Percentiles rank a stretch among this genome's conserved stretches.
These are phyloP conservation scores for Neopelma chrysocephalum DNA, from an alignment of 2,797 vertebrate genomes.

Conservation along the genomic window DNA sequence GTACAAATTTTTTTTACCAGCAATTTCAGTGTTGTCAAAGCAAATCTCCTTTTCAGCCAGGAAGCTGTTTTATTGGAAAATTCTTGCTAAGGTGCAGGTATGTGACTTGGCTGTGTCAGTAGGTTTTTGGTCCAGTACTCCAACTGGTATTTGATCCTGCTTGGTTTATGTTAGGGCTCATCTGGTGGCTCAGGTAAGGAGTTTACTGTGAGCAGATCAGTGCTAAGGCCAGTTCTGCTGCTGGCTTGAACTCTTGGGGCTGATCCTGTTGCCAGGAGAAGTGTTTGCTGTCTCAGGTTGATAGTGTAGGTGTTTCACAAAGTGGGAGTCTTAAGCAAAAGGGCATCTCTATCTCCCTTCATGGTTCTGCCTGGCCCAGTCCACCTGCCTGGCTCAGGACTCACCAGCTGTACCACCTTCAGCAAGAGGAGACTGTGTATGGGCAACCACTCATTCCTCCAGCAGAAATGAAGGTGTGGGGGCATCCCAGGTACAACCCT, in stretches of 20 bases:
- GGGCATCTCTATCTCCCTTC: neutral
- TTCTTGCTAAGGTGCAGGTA: neutral
- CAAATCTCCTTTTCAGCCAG: neutral
- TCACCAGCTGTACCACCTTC: neutral
- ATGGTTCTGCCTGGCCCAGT: neutral
- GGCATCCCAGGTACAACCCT: neutral
- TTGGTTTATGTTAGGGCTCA: neutral
- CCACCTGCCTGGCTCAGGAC: neutral
- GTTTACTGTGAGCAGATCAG: neutral
- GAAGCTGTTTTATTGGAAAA: neutral
- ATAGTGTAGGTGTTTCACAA: neutral
- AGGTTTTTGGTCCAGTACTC: neutral
- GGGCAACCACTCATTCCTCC: rapidly evolving
- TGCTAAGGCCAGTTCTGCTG: neutral
- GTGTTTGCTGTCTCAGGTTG: neutral
- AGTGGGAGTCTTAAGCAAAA: neutral
- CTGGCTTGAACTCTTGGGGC: neutral
- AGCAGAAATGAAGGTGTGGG: neutral
- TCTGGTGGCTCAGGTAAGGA: constrained; percentile 23
- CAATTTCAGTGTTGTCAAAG: neutral
- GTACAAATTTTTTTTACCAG: neutral
- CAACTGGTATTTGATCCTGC: constrained; percentile 15
- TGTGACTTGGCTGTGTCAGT: neutral
- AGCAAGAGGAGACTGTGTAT: neutral
- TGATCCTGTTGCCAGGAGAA: neutral